Percentiles rank a stretch among this genome's conserved stretches.
Evolutionary conservation across 2,113 vertebrate species (phyloP).

Genomic region (Tenrec ecaudatus): DNA sequence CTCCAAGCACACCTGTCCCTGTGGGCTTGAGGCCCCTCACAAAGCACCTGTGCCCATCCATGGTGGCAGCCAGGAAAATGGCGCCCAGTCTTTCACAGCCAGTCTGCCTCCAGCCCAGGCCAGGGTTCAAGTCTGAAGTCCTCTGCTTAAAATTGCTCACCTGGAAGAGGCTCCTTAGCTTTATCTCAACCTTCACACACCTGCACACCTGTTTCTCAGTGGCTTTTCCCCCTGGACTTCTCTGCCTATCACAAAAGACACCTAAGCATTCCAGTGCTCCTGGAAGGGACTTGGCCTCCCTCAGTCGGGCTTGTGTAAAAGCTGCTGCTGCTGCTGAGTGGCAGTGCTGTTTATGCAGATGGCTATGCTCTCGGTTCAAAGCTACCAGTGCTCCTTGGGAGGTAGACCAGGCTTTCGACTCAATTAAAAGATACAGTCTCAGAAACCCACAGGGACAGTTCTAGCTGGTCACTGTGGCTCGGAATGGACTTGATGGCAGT

Average conservation of each 20-base stretch:
- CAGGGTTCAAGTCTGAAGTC: fast-evolving
- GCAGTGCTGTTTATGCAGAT: not conserved
- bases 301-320: not conserved
- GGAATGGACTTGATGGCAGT: too few species aligned
- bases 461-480: too few species aligned
- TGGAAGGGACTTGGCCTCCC: fast-evolving
- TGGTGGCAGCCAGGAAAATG: not conserved
- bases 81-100: fast-evolving
- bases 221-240: fast-evolving
- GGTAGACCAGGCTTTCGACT: too few species aligned
- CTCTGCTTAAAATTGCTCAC: fast-evolving
- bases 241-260: too few species aligned
- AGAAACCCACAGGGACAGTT: too few species aligned
- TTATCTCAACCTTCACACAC: not conserved
- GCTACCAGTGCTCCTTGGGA: too few species aligned
- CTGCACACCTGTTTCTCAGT: fast-evolving
- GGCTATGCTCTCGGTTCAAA: not conserved
- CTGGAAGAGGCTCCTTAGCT: not conserved
- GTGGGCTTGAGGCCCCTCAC: fast-evolving
- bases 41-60: not conserved
- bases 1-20: not conserved
- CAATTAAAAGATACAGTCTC: too few species aligned
- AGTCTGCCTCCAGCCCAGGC: fast-evolving
- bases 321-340: not conserved
- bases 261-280: fast-evolving